Evolutionary conservation across 2,888 invertebrate species (phyloP), one percentile per base, ranked within the genome.

Genomic region (Hydrotaea cyrtoneurina): DNA sequence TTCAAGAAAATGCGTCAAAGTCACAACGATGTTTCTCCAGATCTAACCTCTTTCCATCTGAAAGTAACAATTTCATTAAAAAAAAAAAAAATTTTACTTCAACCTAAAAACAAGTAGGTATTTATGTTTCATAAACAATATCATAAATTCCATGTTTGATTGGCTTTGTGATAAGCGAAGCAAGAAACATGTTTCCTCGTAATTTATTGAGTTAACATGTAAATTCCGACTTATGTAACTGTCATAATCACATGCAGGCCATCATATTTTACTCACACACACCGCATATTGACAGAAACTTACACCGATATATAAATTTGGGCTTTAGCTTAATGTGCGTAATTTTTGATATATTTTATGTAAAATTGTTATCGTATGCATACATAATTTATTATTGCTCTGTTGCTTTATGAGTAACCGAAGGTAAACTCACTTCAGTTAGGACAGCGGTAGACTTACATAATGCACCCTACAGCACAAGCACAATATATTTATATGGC

Each of bases 361-460:
- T 77, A 76, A 82, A 85, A 77, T 55, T 85, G 43, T 71, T 85
- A 73, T 82, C 85, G 78, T 77, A 50, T 62, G 81, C 76, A 82
- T 81, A 79, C 75, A 82, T 82, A 85, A 85, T 79, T 81, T 69
- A 26, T 76, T 79, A 46, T 46, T 23, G 0, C 15, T 69, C 3
- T 69, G 15, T n/a, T 39, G 19, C 43, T 43, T 39, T 39, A 3
- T 39, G 39, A 39, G 11, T 8, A 39, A 1, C 39, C 39, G 13
- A 39, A 39, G 39, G 39, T 10, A 39, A 39, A 13, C 39, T 39
- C 10, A 39, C 31, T 31, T 31, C 39, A 39, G 1, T 8, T 1
- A 39, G 39, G 39, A 39, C 4, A 39, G 46, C 11, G 5, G 39
- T 50, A 4, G 50, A 13, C 43, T 43, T 1, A 10, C 13, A 39